Evolutionary conservation across 2,113 vertebrate species (phyloP).

Genomic region (Syngnathus floridae): DNA sequence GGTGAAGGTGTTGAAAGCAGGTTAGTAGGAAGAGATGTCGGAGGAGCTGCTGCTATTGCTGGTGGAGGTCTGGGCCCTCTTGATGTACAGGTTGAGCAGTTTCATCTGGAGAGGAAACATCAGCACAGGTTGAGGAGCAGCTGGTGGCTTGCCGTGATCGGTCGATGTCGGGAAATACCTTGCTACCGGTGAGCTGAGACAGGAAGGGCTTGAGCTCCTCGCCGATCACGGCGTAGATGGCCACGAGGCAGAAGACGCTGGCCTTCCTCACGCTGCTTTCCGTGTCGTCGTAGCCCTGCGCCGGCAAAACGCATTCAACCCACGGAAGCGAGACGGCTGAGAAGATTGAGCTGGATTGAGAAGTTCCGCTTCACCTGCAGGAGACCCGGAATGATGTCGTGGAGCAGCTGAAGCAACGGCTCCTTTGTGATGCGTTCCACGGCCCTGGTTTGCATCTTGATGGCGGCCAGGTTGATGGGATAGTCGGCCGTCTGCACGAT

Average conservation of each 20-base stretch:
- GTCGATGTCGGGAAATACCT: constrained; percentile 66
- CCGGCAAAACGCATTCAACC: background rate
- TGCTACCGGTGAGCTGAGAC: constrained; percentile 92
- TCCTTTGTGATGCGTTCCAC: constrained; percentile 87
- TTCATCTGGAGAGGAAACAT: constrained; percentile 79
- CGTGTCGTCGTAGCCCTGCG: constrained; percentile 91
- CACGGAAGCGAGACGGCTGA: background rate
- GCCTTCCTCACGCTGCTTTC: constrained; percentile 97
- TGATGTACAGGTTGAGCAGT: constrained; percentile 94
- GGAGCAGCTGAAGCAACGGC: constrained; percentile 81
- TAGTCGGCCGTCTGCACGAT: constrained; percentile 97
- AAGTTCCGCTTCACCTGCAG: constrained; percentile 75
- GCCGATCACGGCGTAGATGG: constrained; percentile 93
- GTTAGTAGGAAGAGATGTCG: constrained; percentile 89
- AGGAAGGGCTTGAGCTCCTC: constrained; percentile 95
- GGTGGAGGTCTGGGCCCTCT: constrained; percentile 90
- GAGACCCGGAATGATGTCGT: constrained; percentile 87
- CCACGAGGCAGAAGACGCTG: constrained; percentile 94
- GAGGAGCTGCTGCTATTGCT: constrained; percentile 98
- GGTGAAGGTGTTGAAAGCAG: background rate
- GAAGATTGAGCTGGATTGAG: background rate
- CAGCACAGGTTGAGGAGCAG: background rate
- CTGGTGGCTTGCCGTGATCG: background rate
- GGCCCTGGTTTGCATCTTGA: constrained; percentile 96
- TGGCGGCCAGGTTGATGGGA: constrained; percentile 92